Evolutionary conservation across 2,797 vertebrate genomes (phyloP).

Genomic region (Neopelma chrysocephalum): DNA sequence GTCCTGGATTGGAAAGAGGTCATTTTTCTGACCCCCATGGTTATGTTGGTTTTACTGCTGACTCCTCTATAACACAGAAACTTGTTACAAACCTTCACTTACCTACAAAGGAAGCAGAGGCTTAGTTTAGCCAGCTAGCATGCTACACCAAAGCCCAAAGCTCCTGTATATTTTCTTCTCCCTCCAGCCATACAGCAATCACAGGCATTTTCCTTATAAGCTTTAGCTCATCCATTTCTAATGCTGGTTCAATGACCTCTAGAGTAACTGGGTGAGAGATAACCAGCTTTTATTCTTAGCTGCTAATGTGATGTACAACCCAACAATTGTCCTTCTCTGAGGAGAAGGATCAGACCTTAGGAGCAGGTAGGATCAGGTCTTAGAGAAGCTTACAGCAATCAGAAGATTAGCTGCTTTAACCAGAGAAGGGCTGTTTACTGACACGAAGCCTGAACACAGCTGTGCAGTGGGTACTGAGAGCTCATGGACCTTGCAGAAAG

Average conservation of each 20-base stretch:
- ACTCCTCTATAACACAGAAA: not conserved
- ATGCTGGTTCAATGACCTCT: slow-evolving; percentile 19
- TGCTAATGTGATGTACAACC: not conserved
- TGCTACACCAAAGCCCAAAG: not conserved
- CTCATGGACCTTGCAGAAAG: not conserved
- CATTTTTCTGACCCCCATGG: not conserved
- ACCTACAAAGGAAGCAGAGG: not conserved
- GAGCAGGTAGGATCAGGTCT: slow-evolving; percentile 26
- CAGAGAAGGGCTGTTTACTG: not conserved
- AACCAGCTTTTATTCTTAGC: slow-evolving; percentile 42
- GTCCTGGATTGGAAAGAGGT: not conserved
- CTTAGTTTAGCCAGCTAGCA: not conserved
- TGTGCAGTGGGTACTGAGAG: not conserved
- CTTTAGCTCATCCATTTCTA: slow-evolving; percentile 20
- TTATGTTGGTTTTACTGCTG: not conserved
- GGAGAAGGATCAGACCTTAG: slow-evolving; percentile 23
- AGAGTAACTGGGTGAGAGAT: slow-evolving; percentile 2
- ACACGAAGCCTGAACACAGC: not conserved
- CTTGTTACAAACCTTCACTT: not conserved
- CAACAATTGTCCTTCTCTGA: slow-evolving; percentile 27
- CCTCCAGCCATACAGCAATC: not conserved
- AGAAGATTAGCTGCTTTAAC: slow-evolving; percentile 24
- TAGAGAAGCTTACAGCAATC: slow-evolving; percentile 29
- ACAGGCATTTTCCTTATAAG: not conserved
- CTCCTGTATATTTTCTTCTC: not conserved